phyloP scores from a whole-genome alignment of 2,113 vertebrate species.

The Phainopepla nitens region DNA sequence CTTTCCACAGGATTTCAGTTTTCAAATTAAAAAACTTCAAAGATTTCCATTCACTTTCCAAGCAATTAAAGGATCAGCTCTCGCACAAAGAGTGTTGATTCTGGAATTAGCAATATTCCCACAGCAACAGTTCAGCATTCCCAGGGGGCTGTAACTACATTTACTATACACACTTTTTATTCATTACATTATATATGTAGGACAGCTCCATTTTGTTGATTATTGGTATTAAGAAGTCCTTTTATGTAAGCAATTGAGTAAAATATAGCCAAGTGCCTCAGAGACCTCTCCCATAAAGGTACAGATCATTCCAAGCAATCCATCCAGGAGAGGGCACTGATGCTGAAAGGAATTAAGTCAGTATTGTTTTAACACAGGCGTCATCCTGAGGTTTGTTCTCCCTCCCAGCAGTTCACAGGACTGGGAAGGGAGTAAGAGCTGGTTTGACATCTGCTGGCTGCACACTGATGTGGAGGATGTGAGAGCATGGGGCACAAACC shows the following conservation, averaged over 20 bases:
- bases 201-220: background rate
- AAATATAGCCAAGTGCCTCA: fast-evolving
- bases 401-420: background rate
- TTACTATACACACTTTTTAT: background rate
- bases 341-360: background rate
- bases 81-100: background rate
- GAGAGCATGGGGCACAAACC: background rate
- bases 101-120: background rate
- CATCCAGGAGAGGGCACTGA: constrained; percentile 29
- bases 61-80: background rate
- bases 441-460: background rate
- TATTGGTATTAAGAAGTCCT: background rate
- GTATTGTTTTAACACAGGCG: background rate
- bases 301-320: background rate
- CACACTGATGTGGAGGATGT: background rate
- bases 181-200: background rate
- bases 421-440: background rate
- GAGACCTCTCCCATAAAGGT: background rate
- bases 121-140: background rate
- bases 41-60: background rate
- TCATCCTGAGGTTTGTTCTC: background rate
- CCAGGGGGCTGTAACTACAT: background rate
- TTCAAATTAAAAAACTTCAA: background rate
- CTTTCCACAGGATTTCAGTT: background rate
- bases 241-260: background rate